phyloP scores from a whole-genome alignment of 1,140 invertebrate species.

The Drosophila subobscura region DNA sequence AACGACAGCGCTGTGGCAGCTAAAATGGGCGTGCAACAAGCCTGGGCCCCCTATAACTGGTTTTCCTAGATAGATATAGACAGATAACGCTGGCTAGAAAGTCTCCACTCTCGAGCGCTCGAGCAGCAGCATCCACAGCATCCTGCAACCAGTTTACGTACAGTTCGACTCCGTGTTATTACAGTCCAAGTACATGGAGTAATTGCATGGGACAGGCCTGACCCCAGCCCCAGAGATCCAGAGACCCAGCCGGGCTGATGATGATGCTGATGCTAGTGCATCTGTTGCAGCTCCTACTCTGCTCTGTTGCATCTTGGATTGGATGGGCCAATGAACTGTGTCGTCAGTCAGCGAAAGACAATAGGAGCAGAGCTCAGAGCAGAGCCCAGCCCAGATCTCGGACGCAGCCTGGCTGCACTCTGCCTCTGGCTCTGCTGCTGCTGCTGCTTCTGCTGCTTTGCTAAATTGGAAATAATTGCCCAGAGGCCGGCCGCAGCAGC shows the following conservation, averaged over 20 bases:
- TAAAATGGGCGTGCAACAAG: constrained; percentile 71
- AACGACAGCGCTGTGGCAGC: constrained; percentile 30
- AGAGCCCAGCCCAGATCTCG: constrained; percentile 22
- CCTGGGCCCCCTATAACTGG: constrained; percentile 75
- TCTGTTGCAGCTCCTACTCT: constrained; percentile 27
- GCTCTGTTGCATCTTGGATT: too few relatives aligned
- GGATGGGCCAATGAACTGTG: constrained; percentile 63
- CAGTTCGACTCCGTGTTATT: constrained; percentile 78
- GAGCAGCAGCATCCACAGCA: constrained; percentile 42
- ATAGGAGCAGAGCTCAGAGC: constrained; percentile 57
- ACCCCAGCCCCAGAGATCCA: constrained; percentile 25
- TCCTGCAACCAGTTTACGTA: constrained; percentile 77
- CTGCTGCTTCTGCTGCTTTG: constrained; percentile 47
- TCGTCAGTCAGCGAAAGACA: constrained; percentile 54
- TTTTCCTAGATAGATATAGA: constrained; percentile 79
- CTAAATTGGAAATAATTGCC: constrained; percentile 82
- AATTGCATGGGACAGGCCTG: constrained; percentile 69
- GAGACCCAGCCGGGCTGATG: constrained; percentile 10
- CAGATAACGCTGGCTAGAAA: constrained; percentile 56
- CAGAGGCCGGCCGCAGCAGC: constrained; percentile 43
- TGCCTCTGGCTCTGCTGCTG: constrained; percentile 30
- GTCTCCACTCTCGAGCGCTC: constrained; percentile 42
- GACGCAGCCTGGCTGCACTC: constrained; percentile 8
- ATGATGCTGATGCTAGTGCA: constrained; percentile 54
- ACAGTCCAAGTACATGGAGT: constrained; percentile 77